Conservation (phyloP, 2,797 vertebrate species). For the Gallinago stenura region DNA sequence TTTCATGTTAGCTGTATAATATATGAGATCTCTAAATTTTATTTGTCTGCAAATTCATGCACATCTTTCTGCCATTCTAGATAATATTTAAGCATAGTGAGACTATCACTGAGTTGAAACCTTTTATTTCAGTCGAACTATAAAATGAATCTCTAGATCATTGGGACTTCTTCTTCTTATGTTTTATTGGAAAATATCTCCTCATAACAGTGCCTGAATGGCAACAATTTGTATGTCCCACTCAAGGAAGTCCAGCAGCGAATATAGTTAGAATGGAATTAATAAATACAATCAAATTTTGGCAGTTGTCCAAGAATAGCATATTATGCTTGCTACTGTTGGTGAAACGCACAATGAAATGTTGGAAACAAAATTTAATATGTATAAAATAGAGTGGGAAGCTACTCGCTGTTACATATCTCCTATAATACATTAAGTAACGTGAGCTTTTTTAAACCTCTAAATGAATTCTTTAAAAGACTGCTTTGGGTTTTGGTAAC, state of each 20-base stretch:
- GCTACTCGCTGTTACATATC: not conserved
- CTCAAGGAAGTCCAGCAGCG: not conserved
- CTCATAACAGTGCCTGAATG: conserved; percentile 12
- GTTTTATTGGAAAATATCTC: conserved; percentile 10
- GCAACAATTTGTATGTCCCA: not conserved
- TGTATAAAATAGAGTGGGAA: not conserved
- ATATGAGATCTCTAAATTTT: not conserved
- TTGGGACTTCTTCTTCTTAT: not conserved
- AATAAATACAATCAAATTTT: conserved; percentile 39
- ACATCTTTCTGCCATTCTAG: conserved; percentile 16
- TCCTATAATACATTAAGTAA: not conserved
- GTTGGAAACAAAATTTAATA: conserved; percentile 16
- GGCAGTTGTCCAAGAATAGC: not conserved
- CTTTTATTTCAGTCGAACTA: not conserved
- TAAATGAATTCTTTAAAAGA: conserved; percentile 9
- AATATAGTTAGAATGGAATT: conserved; percentile 14
- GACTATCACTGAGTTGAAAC: conserved; percentile 2
- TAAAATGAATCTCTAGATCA: conserved; percentile 6
- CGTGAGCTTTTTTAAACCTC: not conserved
- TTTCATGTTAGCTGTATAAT: not conserved
- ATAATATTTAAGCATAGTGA: conserved; percentile 5
- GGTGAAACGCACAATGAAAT: not conserved
- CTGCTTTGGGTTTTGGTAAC: not conserved
- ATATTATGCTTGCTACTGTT: conserved; percentile 1
- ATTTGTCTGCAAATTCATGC: conserved; percentile 20